A percentile compares a stretch with the other conserved stretches of the same genome.
phyloP scores from a whole-genome alignment of 2,888 invertebrate genomes.

The Hemicrepidius hirtus region DNA sequence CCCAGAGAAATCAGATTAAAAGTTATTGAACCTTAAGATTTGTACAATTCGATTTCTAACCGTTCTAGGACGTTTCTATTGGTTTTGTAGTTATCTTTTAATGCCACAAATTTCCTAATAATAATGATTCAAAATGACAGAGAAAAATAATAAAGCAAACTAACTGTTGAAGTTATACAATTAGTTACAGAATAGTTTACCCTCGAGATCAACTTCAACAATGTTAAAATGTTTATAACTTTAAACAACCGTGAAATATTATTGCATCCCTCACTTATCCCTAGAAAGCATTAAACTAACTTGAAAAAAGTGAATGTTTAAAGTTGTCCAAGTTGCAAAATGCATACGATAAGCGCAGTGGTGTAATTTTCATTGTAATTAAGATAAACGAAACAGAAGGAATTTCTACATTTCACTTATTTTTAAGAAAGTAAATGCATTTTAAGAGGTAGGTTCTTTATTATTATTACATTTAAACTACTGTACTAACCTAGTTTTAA shows the following conservation, averaged over 20 bases:
- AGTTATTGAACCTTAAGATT: constrained; percentile 31
- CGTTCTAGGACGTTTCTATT: background rate
- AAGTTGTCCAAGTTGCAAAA: too few relatives aligned
- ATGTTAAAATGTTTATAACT: too few relatives aligned
- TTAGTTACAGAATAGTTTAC: too few relatives aligned
- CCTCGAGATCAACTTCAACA: too few relatives aligned
- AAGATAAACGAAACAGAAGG: background rate
- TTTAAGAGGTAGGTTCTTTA: constrained; percentile 21
- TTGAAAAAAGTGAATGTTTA: too few relatives aligned
- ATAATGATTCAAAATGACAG: background rate
- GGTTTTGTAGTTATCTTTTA: background rate
- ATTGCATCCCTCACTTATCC: too few relatives aligned
- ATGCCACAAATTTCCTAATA: background rate
- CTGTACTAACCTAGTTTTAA: constrained; percentile 32
- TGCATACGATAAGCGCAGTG: background rate
- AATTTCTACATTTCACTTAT: background rate
- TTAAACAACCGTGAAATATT: too few relatives aligned
- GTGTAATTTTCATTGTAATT: constrained; percentile 7
- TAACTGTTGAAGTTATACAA: too few relatives aligned
- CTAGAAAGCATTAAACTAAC: too few relatives aligned
- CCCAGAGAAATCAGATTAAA: constrained; percentile 26
- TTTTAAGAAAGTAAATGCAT: constrained; percentile 23
- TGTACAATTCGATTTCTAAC: constrained; percentile 22
- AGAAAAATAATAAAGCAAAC: background rate
- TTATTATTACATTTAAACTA: constrained; percentile 19